These are phyloP conservation scores for Lepidocolaptes lacrymiger DNA, from an alignment of 2,797 vertebrate genomes.

Conservation along the genomic window DNA sequence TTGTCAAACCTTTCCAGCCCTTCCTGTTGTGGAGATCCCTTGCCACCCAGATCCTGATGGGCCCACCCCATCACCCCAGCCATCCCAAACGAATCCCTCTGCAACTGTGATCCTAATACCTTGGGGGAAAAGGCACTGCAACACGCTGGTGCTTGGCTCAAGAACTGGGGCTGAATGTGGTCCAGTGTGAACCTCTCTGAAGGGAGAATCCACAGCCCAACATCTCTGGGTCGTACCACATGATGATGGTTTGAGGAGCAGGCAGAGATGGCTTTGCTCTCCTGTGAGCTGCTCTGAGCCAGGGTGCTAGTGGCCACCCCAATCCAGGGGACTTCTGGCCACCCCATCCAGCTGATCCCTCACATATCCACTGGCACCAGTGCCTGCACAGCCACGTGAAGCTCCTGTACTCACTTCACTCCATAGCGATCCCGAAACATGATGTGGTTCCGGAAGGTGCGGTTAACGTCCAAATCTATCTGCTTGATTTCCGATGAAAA, in stretches of 20 bases:
- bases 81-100: background rate
- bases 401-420: constrained; percentile 84
- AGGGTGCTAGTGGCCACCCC: background rate
- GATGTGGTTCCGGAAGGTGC: constrained; percentile 94
- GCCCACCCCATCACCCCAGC: background rate
- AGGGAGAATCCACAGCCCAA: background rate
- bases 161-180: background rate
- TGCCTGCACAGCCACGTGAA: accelerated
- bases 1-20: background rate
- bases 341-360: background rate
- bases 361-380: accelerated
- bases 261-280: background rate
- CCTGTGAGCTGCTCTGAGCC: background rate
- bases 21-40: background rate
- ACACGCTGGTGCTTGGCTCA: background rate
- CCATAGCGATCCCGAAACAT: constrained; percentile 95
- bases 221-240: accelerated
- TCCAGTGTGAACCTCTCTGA: background rate
- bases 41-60: background rate
- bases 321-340: background rate
- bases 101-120: background rate
- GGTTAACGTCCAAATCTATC: constrained; percentile 92
- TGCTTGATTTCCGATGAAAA: constrained; percentile 92
- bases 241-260: background rate
- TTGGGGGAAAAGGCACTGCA: background rate